Evolutionary conservation across 1,140 invertebrate species (phyloP), one percentile per base, ranked within the genome.

Genomic region (Drosophila fuyamai): DNA sequence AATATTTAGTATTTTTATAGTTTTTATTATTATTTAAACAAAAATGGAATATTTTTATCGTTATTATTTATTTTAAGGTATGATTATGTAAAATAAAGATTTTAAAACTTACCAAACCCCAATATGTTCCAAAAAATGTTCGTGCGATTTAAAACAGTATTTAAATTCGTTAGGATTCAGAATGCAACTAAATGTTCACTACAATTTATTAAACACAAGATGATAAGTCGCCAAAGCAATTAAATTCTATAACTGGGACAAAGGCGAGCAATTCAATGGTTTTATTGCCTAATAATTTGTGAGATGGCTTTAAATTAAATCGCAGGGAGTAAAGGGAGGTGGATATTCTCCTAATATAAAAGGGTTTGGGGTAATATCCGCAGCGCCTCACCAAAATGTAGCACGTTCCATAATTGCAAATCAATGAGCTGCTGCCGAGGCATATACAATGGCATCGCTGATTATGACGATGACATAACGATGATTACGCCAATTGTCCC

Each of bases 341-440:
- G 3, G 12, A 7, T 2, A 13, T 47, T 9, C 36, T 40, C 66
- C 47, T 60, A 47, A 27, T n/a, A 14, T 72, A 13, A 16, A 32
- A 40, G 41, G 46, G 53, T 29, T 29, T 38, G 67, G 29, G 12
- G 12, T 51, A 14, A 36, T 13, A 47, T 59, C 10, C 8, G 4
- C 27, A 50, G 14, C n/a, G 47, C 43, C 44, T 76, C 61, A 56
- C 43, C 50, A 47, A 61, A 61, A 67, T 62, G 58, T 66, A 58
- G 80, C 83, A 88, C 84, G 80, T 83, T 74, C 85, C 83, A 80
- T 88, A 86, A 86, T 88, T 88, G 84, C 83, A 86, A 88, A 86
- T 86, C 83, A 89, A 86, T 86, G 83, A 88, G 83, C 71, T 88
- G 83, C 76, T 75, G 53, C 46, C 44, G 51, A 57, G 58, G 61